Base-by-base conservation (phyloP, 2,888 invertebrate genomes). In the Cynaeus angustus region DNA sequence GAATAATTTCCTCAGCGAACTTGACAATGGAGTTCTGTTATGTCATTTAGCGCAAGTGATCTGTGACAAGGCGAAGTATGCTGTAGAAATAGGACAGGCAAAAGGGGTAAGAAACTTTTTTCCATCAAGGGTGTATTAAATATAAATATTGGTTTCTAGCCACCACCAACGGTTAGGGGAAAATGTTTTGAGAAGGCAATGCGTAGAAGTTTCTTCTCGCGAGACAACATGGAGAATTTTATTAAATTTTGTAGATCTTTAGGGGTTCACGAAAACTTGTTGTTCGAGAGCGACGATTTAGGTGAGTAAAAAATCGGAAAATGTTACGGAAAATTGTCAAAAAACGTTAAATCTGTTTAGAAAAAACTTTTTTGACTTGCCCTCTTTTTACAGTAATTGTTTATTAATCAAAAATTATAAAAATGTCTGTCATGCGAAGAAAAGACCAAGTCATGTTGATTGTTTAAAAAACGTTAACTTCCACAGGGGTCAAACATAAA, bases 191-290 rank as follows among this genome's bases (percentile, higher is more conserved):
- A 92, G 85, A 92, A 92, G 78, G 95, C 95, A 9, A 92, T 93
- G 68, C 89, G 94, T 8, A 90, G 94, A 75, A 94, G 94, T 79
- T 96, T 96, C 88, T 96, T 94, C 85, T 94, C 95, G 0, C 83
- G 96, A 45, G 96, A 96, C 86, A 96, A 96, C 85, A 92, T 94
- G 78, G 94, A 94, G 80, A 95, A 95, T 86, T 96, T 96, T 85
- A 91, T 96, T 77, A 91, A 91, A 72, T 96, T 96, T 88, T 95
- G 95, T 82, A 89, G 93, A 66, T 91, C 93, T 58, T 89, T 94
- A 59, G 95, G 95, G 48, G 94, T 96, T 33, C 94, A 94, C 79
- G 93, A 94, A 83, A 95, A 95, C 84, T 88, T 95, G 66, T 88
- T 96, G 46, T 96, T 96, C 83, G 96, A 96, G 86, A 95, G 95